phyloP scores from a whole-genome alignment of 1,140 invertebrate genomes.

The Heliconius hermathena region DNA sequence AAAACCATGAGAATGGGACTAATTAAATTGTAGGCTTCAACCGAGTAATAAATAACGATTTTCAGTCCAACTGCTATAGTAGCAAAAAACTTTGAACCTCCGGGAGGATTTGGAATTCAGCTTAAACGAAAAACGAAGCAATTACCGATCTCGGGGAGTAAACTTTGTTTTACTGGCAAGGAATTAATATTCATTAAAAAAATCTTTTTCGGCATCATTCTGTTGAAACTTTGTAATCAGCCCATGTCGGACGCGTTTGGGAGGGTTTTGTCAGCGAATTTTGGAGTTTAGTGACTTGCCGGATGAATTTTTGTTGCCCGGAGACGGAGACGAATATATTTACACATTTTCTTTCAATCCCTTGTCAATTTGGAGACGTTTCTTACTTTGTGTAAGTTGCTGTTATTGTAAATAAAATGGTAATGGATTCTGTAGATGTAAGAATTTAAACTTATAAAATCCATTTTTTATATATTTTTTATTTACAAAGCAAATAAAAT shows the following conservation, averaged over 20 bases:
- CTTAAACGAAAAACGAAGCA: conserved; percentile 70
- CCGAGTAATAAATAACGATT: conserved; percentile 40
- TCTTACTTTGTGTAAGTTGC: not conserved
- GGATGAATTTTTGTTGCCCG: conserved; percentile 57
- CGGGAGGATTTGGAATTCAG: conserved; percentile 58
- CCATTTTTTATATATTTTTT: not conserved
- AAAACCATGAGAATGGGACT: conserved; percentile 23
- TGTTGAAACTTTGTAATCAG: conserved; percentile 78
- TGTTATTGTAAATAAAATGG: not conserved
- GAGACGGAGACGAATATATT: conserved; percentile 10
- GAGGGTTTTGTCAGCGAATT: conserved; percentile 64
- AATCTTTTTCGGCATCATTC: conserved; percentile 76
- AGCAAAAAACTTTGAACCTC: conserved; percentile 59
- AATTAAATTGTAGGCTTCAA: conserved; percentile 32
- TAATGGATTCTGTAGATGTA: not conserved
- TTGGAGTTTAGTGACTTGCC: conserved; percentile 60
- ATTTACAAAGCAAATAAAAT: too few species aligned
- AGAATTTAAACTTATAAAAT: not conserved
- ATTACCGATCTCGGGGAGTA: conserved; percentile 73
- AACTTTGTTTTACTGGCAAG: conserved; percentile 76
- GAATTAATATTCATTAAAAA: conserved; percentile 81
- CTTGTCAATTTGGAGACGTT: not conserved
- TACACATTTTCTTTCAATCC: conserved; percentile 13
- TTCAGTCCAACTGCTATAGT: conserved; percentile 45
- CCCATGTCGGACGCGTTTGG: conserved; percentile 52